These are phyloP conservation scores for Chaitophorus viminalis DNA, from an alignment of 2,888 invertebrate genomes.

Conservation along the genomic window DNA sequence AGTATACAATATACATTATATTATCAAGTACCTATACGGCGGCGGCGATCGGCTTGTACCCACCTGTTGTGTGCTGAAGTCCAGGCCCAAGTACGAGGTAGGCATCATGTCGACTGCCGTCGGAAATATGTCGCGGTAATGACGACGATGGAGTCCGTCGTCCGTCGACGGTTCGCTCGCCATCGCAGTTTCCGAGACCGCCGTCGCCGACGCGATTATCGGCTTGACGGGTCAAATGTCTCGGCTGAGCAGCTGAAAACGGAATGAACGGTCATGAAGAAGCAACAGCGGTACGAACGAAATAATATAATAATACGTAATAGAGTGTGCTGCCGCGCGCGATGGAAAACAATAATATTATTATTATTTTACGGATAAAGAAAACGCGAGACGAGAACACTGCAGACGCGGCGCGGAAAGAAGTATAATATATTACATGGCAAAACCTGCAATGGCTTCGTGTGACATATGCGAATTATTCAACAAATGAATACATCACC, in stretches of 20 bases:
- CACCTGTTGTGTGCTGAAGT: conserved; percentile 89
- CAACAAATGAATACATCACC: too few relatives aligned
- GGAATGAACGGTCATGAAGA: background rate
- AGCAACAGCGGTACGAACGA: too few relatives aligned
- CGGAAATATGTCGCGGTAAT: conserved; percentile 11
- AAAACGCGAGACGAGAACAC: too few relatives aligned
- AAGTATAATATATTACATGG: too few relatives aligned
- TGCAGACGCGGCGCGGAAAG: too few relatives aligned
- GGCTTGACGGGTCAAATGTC: background rate
- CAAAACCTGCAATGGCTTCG: too few relatives aligned
- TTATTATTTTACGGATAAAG: background rate
- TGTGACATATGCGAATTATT: too few relatives aligned
- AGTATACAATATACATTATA: too few relatives aligned
- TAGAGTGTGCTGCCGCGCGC: too few relatives aligned
- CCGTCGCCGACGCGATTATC: background rate
- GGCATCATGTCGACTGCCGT: conserved; percentile 22
- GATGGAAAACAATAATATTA: background rate
- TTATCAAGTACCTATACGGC: too few relatives aligned
- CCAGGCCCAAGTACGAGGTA: conserved; percentile 81
- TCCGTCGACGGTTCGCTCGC: conserved; percentile 18
- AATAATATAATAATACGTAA: too few relatives aligned
- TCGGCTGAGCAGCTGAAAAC: background rate
- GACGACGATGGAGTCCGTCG: conserved; percentile 8
- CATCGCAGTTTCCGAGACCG: background rate
- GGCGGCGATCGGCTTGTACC: background rate